A percentile compares a stretch with the other conserved stretches of the same genome.
Conservation (phyloP, 2,113 vertebrate species). For the Nerophis lumbriciformis region DNA sequence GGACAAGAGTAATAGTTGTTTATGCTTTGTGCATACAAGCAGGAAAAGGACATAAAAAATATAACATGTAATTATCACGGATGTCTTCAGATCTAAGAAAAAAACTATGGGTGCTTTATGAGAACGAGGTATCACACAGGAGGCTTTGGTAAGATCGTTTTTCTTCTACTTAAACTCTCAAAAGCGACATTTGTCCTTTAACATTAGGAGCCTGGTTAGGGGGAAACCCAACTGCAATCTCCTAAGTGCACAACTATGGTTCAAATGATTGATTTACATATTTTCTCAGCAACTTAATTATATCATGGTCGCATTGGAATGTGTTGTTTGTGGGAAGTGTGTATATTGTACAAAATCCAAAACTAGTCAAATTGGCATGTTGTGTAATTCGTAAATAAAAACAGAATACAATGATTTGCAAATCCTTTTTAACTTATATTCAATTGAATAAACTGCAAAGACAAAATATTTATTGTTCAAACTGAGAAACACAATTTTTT, state of each 20-base stretch:
- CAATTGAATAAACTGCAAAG: too few species aligned
- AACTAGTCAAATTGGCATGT: too few species aligned
- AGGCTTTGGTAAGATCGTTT: constrained; percentile 53
- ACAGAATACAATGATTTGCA: too few species aligned
- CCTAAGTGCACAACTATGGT: not conserved
- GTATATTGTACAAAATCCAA: constrained; percentile 7
- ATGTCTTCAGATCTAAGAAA: constrained; percentile 14
- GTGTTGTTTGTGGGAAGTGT: constrained; percentile 16
- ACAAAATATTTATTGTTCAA: too few species aligned
- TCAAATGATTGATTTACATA: not conserved
- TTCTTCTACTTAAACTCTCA: not conserved
- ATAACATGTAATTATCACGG: constrained; percentile 31
- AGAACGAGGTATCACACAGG: constrained; percentile 50
- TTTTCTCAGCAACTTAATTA: constrained; percentile 12
- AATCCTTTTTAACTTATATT: too few species aligned
- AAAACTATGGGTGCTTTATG: constrained; percentile 53
- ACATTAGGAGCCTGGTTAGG: not conserved
- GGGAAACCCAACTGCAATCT: not conserved
- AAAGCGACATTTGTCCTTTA: not conserved
- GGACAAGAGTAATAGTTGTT: constrained; percentile 22
- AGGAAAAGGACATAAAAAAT: too few species aligned
- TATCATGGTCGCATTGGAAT: constrained; percentile 21
- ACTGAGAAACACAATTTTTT: too few species aligned
- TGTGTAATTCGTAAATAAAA: too few species aligned
- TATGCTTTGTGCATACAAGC: constrained; percentile 1